phyloP scores from a whole-genome alignment of 2,113 vertebrate genomes.

The Bettongia penicillata region DNA sequence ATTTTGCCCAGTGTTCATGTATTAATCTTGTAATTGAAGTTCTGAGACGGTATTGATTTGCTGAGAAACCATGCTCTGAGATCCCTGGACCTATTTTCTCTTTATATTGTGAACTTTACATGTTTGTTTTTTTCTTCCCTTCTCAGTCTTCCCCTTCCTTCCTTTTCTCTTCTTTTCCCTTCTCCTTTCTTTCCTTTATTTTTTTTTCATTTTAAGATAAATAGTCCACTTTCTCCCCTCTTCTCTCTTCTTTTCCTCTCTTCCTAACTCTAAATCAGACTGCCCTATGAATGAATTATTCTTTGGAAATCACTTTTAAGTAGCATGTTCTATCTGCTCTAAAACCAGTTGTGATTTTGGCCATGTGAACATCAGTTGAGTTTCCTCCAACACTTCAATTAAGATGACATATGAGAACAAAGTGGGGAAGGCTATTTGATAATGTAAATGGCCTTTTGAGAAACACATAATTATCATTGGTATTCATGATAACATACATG shows the following conservation, averaged over 20 bases:
- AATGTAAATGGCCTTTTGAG: constrained; percentile 75
- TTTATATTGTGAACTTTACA: constrained; percentile 17
- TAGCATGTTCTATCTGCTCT: constrained; percentile 49
- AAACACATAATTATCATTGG: constrained; percentile 79
- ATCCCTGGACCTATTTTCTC: constrained; percentile 38
- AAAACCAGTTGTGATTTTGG: constrained; percentile 65
- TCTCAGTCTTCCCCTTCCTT: neutral
- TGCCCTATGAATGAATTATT: constrained; percentile 70
- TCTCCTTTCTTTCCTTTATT: neutral
- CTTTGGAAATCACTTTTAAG: constrained; percentile 59
- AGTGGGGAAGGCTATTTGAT: constrained; percentile 71
- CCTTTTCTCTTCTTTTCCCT: neutral
- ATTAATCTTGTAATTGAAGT: constrained; percentile 63
- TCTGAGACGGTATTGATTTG: constrained; percentile 54
- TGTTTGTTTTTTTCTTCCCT: neutral
- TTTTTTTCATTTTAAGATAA: constrained; percentile 56
- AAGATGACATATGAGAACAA: constrained; percentile 69
- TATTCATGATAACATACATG: constrained; percentile 75
- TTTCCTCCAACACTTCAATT: constrained; percentile 71
- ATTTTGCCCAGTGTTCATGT: constrained; percentile 47
- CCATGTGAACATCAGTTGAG: constrained; percentile 37
- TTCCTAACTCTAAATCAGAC: constrained; percentile 32
- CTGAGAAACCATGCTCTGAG: constrained; percentile 18
- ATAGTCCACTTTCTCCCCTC: constrained; percentile 41
- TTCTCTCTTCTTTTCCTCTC: constrained; percentile 37